Evolutionary conservation across 2,113 vertebrate genomes (phyloP), one percentile per base, ranked within the genome.

Genomic region (Neopipo cinnamomea): DNA sequence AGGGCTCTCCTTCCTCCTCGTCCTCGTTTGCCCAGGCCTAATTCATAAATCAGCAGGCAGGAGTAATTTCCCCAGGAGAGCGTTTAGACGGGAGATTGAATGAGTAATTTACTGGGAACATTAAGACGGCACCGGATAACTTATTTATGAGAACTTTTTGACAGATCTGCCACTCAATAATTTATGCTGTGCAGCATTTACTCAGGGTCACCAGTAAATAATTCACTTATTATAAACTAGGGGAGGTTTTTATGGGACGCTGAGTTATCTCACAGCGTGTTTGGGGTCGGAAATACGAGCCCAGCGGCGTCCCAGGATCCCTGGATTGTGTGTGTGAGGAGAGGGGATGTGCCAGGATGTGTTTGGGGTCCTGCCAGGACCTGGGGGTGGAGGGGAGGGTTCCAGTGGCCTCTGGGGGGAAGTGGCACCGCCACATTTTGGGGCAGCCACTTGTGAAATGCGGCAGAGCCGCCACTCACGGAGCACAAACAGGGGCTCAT

Each of bases 141-240:
- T 97, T 97, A 97, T 97, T 98, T 97, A 97, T 94, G 96, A 94
- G 95, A 85, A 91, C 68, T 97, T 96, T 96, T 87, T 95, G 96
- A 95, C 97, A 95, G 96, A 97, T 97, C 96, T 90, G 94, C 35
- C 76, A 14, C 95, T 98, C 97, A 96, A 97, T 98, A 97, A 98
- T 98, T 98, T 76, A 97, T 97, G 71, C 82, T 30, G 19, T 5
- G 10, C 82, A 65, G 96, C 88, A 23, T 96, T 97, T 94, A 94
- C 91, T 83, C 96, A 68, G 97, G 96, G 96, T 96, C 97, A 91
- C 96, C 95, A 47, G 97, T 97, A 97, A 98, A 98, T 97, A 95
- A 97, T 98, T 98, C 96, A 97, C 95, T 97, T 94, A 67, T 95
- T 88, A 95, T 71, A 94, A 96, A 96, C 94, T 76, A n/a, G 22